Base-by-base conservation (phyloP, 37 sponge, comb jelly and placozoan species). In the Spongilla lacustris region DNA sequence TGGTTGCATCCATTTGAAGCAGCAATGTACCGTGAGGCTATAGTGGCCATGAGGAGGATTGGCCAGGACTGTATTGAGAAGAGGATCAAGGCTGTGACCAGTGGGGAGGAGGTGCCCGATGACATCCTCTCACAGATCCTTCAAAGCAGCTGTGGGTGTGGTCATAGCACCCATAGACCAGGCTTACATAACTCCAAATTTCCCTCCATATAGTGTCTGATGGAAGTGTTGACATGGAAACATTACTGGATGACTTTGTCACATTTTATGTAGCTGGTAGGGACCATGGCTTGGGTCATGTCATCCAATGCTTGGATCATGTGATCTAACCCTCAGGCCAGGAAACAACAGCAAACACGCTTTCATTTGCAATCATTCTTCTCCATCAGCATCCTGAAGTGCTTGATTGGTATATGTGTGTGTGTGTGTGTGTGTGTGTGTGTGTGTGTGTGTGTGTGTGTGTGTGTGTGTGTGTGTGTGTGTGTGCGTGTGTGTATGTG, bases 121-220 rank as follows among this genome's bases (percentile, higher is more conserved):
- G 81, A 81, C 69, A 81, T 81, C 36, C 81, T 81, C 66, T 3
- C 77, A 77, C 77, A 77, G 28, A 69, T 69, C 24, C 79, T 78
- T 25, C 29, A 24, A 50, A 78, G 50, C 38, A 37, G 30, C n/a
- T 11, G 77, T 36, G 26, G 23, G 77, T 76, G 36, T 29, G 58
- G 29, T 32, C 17, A 12, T 24, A 13, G 0, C 1, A 21, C 12
- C 1, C 13, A 72, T 9, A n/a, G 2, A 5, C 25, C 6, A 2
- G 10, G 9, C 25, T 9, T 9, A 46, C 46, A 46, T 8, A 46
- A 46, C 46, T 46, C 46, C 46, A 46, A 10, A 3, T 70, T 75
- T 11, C 38, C 38, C 26, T 76, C 79, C n/a, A 30, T 35, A 66
- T 35, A 66, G 69, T 25, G 34, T 17, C 69, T 30, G 68, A 68